Conservation (phyloP, 30 jellyfish, hydroid and myxozoan genomes). For the Rhopilema esculentum region DNA sequence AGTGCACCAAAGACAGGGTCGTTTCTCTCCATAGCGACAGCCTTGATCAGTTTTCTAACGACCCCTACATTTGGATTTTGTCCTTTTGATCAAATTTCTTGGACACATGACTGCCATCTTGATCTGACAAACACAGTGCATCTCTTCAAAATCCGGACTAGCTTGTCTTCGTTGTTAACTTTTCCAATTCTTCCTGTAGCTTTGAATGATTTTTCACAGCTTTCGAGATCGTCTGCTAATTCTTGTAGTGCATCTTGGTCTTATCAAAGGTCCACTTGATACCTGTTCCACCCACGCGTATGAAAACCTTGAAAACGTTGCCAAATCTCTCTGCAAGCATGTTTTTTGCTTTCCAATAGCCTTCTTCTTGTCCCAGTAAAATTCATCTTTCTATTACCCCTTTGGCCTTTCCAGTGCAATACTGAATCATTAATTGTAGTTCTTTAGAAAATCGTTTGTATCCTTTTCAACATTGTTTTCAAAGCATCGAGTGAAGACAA, state of each 20-base stretch:
- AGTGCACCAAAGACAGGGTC: constrained; percentile 61
- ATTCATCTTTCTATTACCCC: constrained; percentile 35
- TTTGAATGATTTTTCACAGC: constrained; percentile 41
- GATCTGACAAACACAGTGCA: constrained; percentile 55
- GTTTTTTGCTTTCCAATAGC: constrained; percentile 23
- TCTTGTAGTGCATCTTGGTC: constrained; percentile 48
- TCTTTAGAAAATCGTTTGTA: constrained; percentile 16
- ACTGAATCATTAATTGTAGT: constrained; percentile 29
- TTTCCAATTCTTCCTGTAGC: constrained; percentile 43
- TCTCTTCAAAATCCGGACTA: constrained; percentile 36
- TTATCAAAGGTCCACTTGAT: constrained; percentile 38
- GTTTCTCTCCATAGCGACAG: constrained; percentile 6
- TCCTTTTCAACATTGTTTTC: constrained; percentile 27
- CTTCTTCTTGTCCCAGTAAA: constrained; percentile 18
- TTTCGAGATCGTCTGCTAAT: constrained; percentile 49
- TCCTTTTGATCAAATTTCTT: constrained; percentile 24
- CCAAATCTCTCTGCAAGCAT: constrained; percentile 39
- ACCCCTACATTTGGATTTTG: constrained; percentile 31
- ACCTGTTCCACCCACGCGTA: constrained; percentile 40
- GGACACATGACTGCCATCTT: constrained; percentile 54
- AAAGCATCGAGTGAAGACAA: constrained; percentile 15
- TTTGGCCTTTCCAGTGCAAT: constrained; percentile 33
- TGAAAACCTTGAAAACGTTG: constrained; percentile 29
- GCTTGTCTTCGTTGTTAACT: constrained; percentile 31
- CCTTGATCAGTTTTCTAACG: constrained; percentile 8